phyloP scores from a whole-genome alignment of 1,140 invertebrate genomes.

The Brachionus calyciflorus region DNA sequence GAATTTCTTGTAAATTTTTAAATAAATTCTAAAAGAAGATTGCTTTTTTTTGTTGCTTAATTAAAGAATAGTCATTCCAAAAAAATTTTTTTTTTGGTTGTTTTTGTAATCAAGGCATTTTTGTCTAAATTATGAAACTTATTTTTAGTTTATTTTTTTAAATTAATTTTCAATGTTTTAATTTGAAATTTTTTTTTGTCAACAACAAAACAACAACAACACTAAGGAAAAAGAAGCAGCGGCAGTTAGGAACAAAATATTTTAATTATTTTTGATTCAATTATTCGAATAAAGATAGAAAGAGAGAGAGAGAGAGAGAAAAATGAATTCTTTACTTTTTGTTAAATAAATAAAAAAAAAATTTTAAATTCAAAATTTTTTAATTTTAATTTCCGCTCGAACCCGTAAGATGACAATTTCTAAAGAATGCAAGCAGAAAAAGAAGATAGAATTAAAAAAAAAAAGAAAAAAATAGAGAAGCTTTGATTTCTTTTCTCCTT shows the following conservation, averaged over 20 bases:
- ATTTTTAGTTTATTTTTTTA: constrained; percentile 2
- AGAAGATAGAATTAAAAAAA: too few species aligned
- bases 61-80: neutral
- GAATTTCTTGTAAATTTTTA: constrained; percentile 21
- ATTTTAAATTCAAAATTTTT: neutral
- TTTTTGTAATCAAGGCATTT: neutral
- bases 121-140: constrained; percentile 11
- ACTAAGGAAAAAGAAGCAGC: too few species aligned
- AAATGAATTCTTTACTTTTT: too few species aligned
- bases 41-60: neutral
- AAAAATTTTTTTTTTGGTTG: neutral
- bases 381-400: constrained; percentile 14
- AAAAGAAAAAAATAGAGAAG: too few species aligned
- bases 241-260: too few species aligned
- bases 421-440: too few species aligned
- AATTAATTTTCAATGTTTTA: constrained; percentile 37
- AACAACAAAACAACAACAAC: too few species aligned
- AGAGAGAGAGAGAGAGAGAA: too few species aligned
- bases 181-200: neutral
- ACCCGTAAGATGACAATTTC: constrained; percentile 29
- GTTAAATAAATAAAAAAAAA: too few species aligned
- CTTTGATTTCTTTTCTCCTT: neutral
- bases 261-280: too few species aligned
- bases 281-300: too few species aligned
- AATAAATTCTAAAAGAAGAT: neutral